Conservation (phyloP, 1,140 invertebrate species). For the Drosophila busckii region DNA sequence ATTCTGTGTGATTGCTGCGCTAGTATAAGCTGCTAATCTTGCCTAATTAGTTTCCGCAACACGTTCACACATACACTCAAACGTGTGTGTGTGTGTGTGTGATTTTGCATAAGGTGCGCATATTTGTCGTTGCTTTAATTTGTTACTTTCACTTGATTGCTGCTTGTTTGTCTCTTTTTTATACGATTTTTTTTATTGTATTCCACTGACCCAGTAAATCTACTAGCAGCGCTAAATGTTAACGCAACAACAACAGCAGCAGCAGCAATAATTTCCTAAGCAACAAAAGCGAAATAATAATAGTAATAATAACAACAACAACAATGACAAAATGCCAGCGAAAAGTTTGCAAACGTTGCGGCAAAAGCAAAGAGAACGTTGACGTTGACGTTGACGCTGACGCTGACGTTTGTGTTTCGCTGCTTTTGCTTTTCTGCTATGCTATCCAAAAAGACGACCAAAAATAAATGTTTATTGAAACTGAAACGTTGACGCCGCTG, state of each 20-base stretch:
- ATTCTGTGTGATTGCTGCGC: too few species aligned
- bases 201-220: slow-evolving; percentile 30
- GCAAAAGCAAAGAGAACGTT: slow-evolving; percentile 1
- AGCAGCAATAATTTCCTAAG: background rate
- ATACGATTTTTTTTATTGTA: slow-evolving; percentile 9
- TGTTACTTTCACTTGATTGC: background rate
- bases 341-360: slow-evolving; percentile 3
- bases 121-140: background rate
- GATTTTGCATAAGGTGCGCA: slow-evolving; percentile 37
- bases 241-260: slow-evolving; percentile 12
- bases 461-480: too few species aligned
- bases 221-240: slow-evolving; percentile 17
- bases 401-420: background rate
- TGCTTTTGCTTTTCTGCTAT: slow-evolving; percentile 10
- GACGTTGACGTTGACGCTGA: background rate
- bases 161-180: background rate
- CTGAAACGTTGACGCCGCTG: too few species aligned
- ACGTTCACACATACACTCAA: too few species aligned
- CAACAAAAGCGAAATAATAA: background rate
- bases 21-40: too few species aligned
- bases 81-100: too few species aligned
- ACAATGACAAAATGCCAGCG: too few species aligned
- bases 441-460: too few species aligned
- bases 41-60: too few species aligned
- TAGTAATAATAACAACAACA: background rate